Evolutionary conservation across 2,888 invertebrate species (phyloP).

Genomic region (Dione vanillae): DNA sequence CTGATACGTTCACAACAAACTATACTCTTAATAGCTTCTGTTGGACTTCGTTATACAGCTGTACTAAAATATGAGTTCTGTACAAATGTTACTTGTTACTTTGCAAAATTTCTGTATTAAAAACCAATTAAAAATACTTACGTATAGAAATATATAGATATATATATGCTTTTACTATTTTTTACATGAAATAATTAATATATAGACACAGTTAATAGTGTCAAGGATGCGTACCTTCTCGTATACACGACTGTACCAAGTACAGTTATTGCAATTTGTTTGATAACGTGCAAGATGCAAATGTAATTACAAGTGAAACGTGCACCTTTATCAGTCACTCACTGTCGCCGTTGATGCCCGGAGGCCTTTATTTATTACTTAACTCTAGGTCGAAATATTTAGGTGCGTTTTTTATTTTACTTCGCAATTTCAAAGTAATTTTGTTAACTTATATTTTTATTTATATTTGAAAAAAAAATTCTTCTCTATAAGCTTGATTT

Average conservation of each 20-base stretch:
- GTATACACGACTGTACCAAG: too few relatives aligned
- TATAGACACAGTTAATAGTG: conserved; percentile 1
- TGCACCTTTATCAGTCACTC: conserved; percentile 15
- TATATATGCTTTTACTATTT: not conserved
- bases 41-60: not conserved
- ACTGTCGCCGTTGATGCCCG: not conserved
- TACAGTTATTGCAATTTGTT: conserved; percentile 1
- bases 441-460: too few relatives aligned
- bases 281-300: not conserved
- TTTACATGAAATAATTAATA: not conserved
- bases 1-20: not conserved
- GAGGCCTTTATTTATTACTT: not conserved
- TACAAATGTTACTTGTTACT: conserved; percentile 1
- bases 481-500: too few relatives aligned
- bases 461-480: too few relatives aligned
- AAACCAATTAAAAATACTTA: not conserved
- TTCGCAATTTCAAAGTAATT: too few relatives aligned
- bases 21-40: not conserved
- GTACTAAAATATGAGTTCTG: not conserved
- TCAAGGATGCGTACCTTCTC: not conserved
- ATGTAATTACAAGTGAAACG: conserved; percentile 13
- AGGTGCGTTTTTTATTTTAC: too few relatives aligned
- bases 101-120: not conserved
- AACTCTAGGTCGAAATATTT: not conserved
- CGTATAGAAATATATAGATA: not conserved